phyloP scores from a whole-genome alignment of 30 jellyfish, hydroid and myxozoan species.

The Aurelia coerulea region DNA sequence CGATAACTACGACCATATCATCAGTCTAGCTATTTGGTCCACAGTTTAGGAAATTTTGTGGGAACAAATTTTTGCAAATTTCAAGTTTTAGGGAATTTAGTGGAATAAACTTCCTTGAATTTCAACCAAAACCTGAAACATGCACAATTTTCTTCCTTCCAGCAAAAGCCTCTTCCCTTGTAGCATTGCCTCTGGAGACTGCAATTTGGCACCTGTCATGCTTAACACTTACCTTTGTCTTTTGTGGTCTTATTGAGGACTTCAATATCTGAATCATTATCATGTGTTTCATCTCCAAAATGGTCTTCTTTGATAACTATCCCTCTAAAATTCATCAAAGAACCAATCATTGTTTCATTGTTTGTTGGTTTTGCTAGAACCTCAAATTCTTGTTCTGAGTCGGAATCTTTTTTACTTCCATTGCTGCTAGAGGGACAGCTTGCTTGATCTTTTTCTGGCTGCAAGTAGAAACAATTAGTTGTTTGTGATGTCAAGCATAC shows the following conservation, averaged over 20 bases:
- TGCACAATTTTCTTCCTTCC: no score
- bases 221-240: background rate
- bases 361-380: constrained; percentile 47
- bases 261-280: constrained; percentile 79
- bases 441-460: background rate
- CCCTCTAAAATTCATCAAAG: constrained; percentile 41
- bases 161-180: no score
- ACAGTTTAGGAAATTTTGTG: no score
- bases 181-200: no score
- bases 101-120: no score
- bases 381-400: constrained; percentile 65
- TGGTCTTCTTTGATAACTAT: constrained; percentile 70
- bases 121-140: no score
- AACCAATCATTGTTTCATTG: background rate
- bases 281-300: constrained; percentile 53
- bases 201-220: no score
- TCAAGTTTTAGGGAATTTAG: no score
- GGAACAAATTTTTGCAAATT: no score
- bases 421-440: background rate
- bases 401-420: constrained; percentile 29
- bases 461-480: background rate
- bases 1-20: no score
- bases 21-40: no score
- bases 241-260: constrained; percentile 26
- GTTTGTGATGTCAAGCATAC: background rate